Percentiles rank a stretch among this genome's conserved stretches.
Conservation (phyloP, 2,113 vertebrate genomes). For the Seriola rivoliana region DNA sequence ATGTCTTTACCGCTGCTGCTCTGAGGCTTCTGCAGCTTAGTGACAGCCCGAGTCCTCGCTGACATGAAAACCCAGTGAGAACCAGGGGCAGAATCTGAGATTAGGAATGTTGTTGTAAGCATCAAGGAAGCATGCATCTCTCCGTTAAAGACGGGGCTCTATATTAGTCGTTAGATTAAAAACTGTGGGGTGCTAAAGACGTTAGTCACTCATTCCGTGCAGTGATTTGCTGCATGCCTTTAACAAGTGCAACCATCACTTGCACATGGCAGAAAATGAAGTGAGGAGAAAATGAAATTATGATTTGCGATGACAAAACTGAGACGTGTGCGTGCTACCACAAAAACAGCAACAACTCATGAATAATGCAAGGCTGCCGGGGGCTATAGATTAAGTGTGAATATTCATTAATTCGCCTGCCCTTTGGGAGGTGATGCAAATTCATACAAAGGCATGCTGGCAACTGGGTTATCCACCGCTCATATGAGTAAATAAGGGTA, state of each 20-base stretch:
- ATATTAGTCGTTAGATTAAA: slow-evolving; percentile 66
- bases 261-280: slow-evolving; percentile 65
- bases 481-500: slow-evolving; percentile 72
- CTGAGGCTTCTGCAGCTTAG: slow-evolving; percentile 49
- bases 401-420: slow-evolving; percentile 87
- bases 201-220: slow-evolving; percentile 36
- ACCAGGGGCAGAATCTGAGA: slow-evolving; percentile 53
- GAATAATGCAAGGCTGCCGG: slow-evolving; percentile 83
- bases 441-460: slow-evolving; percentile 77
- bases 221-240: slow-evolving; percentile 62
- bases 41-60: slow-evolving; percentile 42
- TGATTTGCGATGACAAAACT: slow-evolving; percentile 82
- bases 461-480: slow-evolving; percentile 71
- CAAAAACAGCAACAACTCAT: slow-evolving; percentile 78
- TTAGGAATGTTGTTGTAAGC: slow-evolving; percentile 54
- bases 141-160: slow-evolving; percentile 33
- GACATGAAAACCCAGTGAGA: slow-evolving; percentile 54
- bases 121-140: slow-evolving; percentile 47
- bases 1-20: slow-evolving; percentile 62
- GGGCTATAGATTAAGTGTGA: slow-evolving; percentile 87
- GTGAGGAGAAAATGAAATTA: slow-evolving; percentile 73
- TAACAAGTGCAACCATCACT: slow-evolving; percentile 63
- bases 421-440: slow-evolving; percentile 86
- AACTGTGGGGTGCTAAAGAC: slow-evolving; percentile 62
- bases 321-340: slow-evolving; percentile 66